These are phyloP conservation scores for Zeuzera pyrina DNA, from an alignment of 2,888 invertebrate genomes.

Conservation along the genomic window DNA sequence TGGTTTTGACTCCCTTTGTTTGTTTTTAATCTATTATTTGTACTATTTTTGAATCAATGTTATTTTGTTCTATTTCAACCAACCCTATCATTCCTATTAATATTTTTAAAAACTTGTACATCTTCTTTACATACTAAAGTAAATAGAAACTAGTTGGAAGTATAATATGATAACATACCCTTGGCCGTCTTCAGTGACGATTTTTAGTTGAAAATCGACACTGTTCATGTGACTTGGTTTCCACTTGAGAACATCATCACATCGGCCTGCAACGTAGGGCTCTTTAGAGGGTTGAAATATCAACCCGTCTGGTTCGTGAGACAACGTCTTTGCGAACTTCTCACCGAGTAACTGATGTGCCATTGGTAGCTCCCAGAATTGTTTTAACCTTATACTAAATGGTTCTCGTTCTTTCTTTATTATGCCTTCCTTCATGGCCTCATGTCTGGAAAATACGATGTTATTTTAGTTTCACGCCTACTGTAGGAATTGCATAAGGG, in stretches of 20 bases:
- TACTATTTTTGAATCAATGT: too few relatives aligned
- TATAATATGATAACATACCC: slow-evolving; percentile 72
- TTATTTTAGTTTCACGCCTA: too few relatives aligned
- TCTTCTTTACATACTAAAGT: too few relatives aligned
- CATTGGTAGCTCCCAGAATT: slow-evolving; percentile 89
- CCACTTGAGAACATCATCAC: slow-evolving; percentile 94
- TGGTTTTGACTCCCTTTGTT: too few relatives aligned
- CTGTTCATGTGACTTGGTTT: slow-evolving; percentile 96
- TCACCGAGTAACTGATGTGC: slow-evolving; percentile 82
- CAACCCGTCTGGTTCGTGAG: slow-evolving; percentile 97
- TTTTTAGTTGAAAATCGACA: slow-evolving; percentile 93
- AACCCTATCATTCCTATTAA: too few relatives aligned
- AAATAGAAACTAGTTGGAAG: too few relatives aligned
- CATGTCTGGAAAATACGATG: slow-evolving; percentile 59
- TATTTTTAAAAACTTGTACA: too few relatives aligned
- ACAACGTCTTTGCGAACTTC: slow-evolving; percentile 87
- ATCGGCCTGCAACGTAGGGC: slow-evolving; percentile 88
- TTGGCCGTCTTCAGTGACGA: slow-evolving; percentile 78
- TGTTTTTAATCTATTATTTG: too few relatives aligned
- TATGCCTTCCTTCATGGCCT: slow-evolving; percentile 83
- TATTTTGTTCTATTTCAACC: too few relatives aligned
- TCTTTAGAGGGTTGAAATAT: slow-evolving; percentile 96
- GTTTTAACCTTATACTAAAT: slow-evolving; percentile 91
- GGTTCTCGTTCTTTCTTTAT: slow-evolving; percentile 75
- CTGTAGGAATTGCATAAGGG: too few relatives aligned